Base-by-base conservation (phyloP, 2,113 vertebrate species). In the Crotalus helleri region DNA sequence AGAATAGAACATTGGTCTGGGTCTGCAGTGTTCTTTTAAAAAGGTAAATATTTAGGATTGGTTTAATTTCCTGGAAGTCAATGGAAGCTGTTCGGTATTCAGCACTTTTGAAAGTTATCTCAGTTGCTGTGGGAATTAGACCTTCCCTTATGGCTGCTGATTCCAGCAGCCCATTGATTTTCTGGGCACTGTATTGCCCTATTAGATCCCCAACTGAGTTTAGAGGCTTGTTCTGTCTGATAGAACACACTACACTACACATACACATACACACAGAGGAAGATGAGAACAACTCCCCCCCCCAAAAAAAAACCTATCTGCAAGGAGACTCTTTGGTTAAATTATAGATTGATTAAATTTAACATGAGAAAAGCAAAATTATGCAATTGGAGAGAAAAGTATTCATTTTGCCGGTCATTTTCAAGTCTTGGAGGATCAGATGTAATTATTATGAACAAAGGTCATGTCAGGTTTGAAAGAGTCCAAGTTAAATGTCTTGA, bases 31-130 rank as follows among this genome's bases (percentile, higher is more conserved):
- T 9, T 85, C 24, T 92, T 44, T 46, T 57, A 11, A 33, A 53
- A 89, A 39, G 12, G n/a, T 51, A 89, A 46, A 88, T 19, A 11
- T 87, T 29, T 44, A 26, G 46, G 39, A n/a, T 69, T 59, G 88
- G 17, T 55, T 88, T 85, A 59, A 90, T 89, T 58, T 88, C 49
- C 88, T 9, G 51, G 17, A 86, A 93, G 44, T 90, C 64, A 93
- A 61, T 90, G 64, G 39, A 44, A 91, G 59, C 7, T 33, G 33
- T 44, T 58, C 53, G 29, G 15, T 74, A 81, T 90, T 94, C 59
- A 94, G 39, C 49, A 85, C 0, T 88, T 94, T 15, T 54, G 29
- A 90, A 90, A 95, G 92, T 21, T 1, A 88, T 61, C 0, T 0
- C 2, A 19, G 11, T 3, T 0, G n/a, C 11, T 93, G 44, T 46